Conservation (phyloP, 2,113 vertebrate species). For the Syngnathus floridae region DNA sequence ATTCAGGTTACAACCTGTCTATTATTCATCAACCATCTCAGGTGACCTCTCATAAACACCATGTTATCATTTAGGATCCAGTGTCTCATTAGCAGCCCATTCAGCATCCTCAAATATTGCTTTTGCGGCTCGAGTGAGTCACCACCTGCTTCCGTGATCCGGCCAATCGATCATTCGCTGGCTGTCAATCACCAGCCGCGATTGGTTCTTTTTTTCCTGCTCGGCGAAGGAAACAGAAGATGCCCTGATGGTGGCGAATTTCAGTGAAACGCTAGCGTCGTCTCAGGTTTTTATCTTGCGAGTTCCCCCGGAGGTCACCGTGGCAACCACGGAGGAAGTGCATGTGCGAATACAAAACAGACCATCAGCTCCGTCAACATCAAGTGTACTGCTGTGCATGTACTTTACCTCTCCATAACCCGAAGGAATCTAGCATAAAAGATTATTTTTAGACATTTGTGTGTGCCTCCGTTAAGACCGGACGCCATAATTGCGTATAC, state of each 20-base stretch:
- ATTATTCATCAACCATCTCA: constrained; percentile 62
- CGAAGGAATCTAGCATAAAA: constrained; percentile 18
- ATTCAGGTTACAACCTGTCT: constrained; percentile 26
- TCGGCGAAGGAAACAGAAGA: constrained; percentile 39
- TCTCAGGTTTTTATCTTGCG: constrained; percentile 50
- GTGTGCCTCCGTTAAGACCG: constrained; percentile 22
- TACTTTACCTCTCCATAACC: constrained; percentile 5
- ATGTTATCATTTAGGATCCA: constrained; percentile 65
- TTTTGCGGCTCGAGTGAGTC: constrained; percentile 24
- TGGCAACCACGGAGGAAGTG: constrained; percentile 24
- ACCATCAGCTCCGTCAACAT: neutral
- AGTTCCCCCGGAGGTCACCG: constrained; percentile 20
- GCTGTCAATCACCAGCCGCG: constrained; percentile 20
- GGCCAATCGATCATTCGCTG: constrained; percentile 25
- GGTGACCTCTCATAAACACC: constrained; percentile 60
- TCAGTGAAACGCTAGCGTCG: constrained; percentile 28
- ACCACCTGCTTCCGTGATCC: constrained; percentile 10
- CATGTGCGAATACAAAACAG: neutral
- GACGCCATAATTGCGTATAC: constrained; percentile 8
- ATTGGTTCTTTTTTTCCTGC: neutral
- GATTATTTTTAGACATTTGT: constrained; percentile 21
- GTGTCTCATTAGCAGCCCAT: constrained; percentile 61
- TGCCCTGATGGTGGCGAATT: constrained; percentile 29
- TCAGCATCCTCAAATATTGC: constrained; percentile 49
- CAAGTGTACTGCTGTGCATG: neutral